Conservation (phyloP, 1,140 invertebrate genomes). For the Euschistus heros region DNA sequence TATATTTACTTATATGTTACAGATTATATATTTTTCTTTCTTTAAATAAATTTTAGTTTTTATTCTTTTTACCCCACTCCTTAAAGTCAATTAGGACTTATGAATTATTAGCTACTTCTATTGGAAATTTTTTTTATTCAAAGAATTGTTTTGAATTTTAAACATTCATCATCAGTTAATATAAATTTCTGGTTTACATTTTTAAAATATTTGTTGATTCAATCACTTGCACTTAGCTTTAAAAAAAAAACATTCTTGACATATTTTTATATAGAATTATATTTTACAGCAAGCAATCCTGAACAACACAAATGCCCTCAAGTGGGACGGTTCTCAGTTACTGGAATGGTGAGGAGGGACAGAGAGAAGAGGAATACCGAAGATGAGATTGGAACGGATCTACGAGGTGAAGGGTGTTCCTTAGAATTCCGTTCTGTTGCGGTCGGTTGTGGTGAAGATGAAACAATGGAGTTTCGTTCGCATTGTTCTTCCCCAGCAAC, state of each 20-base stretch:
- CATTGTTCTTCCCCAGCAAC: slow-evolving; percentile 31
- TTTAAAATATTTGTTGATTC: background rate
- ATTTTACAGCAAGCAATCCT: slow-evolving; percentile 28
- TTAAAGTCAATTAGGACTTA: too few species aligned
- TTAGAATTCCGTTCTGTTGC: slow-evolving; percentile 31
- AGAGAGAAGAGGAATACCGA: slow-evolving; percentile 7
- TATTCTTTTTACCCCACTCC: too few species aligned
- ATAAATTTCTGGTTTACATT: too few species aligned
- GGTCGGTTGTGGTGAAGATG: slow-evolving; percentile 33
- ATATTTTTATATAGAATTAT: too few species aligned
- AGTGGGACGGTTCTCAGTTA: slow-evolving; percentile 28
- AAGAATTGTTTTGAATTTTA: too few species aligned
- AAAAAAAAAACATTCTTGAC: background rate
- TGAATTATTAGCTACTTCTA: too few species aligned
- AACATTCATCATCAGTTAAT: too few species aligned
- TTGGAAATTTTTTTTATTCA: too few species aligned
- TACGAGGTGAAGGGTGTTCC: slow-evolving; percentile 22
- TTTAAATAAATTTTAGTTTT: too few species aligned
- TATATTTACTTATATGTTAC: too few species aligned
- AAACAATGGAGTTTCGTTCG: slow-evolving; percentile 35
- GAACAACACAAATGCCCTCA: slow-evolving; percentile 28
- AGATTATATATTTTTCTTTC: too few species aligned
- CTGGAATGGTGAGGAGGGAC: slow-evolving; percentile 19
- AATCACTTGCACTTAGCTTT: background rate
- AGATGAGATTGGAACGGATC: slow-evolving; percentile 20